Base-by-base conservation (phyloP, 1,140 invertebrate species). In the Zaprionus davidi region DNA sequence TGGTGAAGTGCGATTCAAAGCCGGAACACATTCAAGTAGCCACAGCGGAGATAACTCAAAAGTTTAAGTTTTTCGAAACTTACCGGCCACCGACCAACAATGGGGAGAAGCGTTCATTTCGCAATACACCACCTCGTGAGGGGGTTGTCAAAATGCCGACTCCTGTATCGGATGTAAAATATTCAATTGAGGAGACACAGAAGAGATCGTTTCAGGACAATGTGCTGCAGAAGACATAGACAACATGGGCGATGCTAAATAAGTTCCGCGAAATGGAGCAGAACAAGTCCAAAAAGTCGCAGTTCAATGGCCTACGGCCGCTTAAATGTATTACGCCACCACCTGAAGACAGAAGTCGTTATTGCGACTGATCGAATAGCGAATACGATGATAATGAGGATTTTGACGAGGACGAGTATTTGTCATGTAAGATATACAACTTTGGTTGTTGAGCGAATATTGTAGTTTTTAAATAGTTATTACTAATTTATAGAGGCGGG, bases 51-150 rank as follows among this genome's bases (percentile, higher is more conserved):
- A n/a, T n/a, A n/a, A n/a, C n/a, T n/a, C 26, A 96, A 87, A 95
- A 96, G 81, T 98, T 98, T 93, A 97, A 97, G 93, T 98, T 98
- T 94, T 98, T 98, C 93, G 97, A 98, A 94, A 96, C 95, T 1
- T 98, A 97, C 93, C 95, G 95, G 87, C 95, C 96, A 41, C 94
- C 94, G 15, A 94, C 96, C 44, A 95, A 94, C n/a, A 94, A 96
- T 92, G 53, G 57, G 5, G 93, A 95, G 79, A 94, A 95, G 76
- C 96, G 96, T 92, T 93, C 95, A 83, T 98, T 98, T 93, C 94
- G 97, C 81, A 97, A 98, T 92, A 98, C 97, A 12, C 97, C 97
- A 64, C 97, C 97, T 4, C 94, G 97, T 68, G 97, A 98, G 69
- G 94, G 94, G 63, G 94, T 95, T 93, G 94, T 94, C 34, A 95